Conservation (phyloP, 1,140 invertebrate genomes). For the Drosophila aff. region DNA sequence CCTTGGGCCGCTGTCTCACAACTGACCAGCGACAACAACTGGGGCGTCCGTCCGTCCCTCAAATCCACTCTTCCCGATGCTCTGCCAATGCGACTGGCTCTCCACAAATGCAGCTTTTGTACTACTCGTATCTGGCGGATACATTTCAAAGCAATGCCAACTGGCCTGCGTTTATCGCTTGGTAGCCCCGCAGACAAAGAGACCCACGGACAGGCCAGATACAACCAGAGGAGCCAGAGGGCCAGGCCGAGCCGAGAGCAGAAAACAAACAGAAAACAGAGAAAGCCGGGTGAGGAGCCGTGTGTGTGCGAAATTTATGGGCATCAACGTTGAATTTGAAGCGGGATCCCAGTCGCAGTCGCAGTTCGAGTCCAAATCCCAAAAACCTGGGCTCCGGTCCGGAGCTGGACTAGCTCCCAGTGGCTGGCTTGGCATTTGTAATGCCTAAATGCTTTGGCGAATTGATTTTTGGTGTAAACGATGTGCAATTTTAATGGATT, state of each 20-base stretch:
- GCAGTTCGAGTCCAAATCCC: slow-evolving; percentile 12
- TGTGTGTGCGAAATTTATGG: slow-evolving; percentile 78
- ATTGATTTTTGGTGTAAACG: slow-evolving; percentile 85
- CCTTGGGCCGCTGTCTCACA: slow-evolving; percentile 3
- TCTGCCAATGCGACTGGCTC: slow-evolving; percentile 26
- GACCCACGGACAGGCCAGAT: slow-evolving; percentile 5
- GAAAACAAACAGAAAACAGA: slow-evolving; percentile 38
- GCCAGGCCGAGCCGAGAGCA: slow-evolving; percentile 6
- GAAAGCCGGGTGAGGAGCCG: slow-evolving; percentile 34
- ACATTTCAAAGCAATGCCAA: slow-evolving; percentile 79
- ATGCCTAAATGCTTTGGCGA: slow-evolving; percentile 84
- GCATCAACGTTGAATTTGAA: slow-evolving; percentile 82
- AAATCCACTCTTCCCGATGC: neutral
- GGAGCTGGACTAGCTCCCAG: slow-evolving; percentile 58
- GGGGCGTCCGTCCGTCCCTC: slow-evolving; percentile 2
- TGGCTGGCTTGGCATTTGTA: slow-evolving; percentile 82
- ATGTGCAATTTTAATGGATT: slow-evolving; percentile 85
- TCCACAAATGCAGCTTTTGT: slow-evolving; percentile 58
- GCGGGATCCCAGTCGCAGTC: slow-evolving; percentile 52
- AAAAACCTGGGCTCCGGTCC: slow-evolving; percentile 24
- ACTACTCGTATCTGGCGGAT: slow-evolving; percentile 70
- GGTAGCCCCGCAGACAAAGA: slow-evolving; percentile 58
- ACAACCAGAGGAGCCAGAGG: slow-evolving; percentile 14
- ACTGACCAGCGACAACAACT: slow-evolving; percentile 43
- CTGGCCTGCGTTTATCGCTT: slow-evolving; percentile 72